Evolutionary conservation across 2,888 invertebrate species (phyloP), one percentile per base, ranked within the genome.

Genomic region (Kuschelorhynchus macadamiae): DNA sequence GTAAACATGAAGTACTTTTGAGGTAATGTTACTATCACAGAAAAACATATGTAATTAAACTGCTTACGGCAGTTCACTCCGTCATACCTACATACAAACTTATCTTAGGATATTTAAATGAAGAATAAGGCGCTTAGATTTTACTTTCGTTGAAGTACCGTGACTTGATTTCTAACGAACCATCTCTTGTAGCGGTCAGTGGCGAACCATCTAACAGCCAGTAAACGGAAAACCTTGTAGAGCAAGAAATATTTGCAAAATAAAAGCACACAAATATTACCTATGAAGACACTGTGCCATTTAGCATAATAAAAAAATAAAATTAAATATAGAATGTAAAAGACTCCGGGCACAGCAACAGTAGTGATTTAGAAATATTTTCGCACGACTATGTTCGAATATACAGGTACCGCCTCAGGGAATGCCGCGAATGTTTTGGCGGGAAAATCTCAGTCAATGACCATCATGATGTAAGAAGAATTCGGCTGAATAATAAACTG

Each of bases 81-180:
- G 14, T 41, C 36, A 44, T 20, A 41, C 44, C 5, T n/a, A 65
- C 21, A 33, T 9, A 62, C 42, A 11, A n/a, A n/a, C n/a, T 64
- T 67, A 72, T 72, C 67, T 70, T 68, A 64, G 67, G 69, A 67
- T 70, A 70, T 74, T 71, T 74, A 71, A 71, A 77, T 73, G 73
- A 71, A 68, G 64, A 70, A 73, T 67, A 69, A 73, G 68, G 71
- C 64, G 71, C 70, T 72, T 72, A 72, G 71, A 72, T 78, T 79
- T 79, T 77, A 79, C 78, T 79, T 79, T 79, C 78, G 72, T 78
- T 78, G 69, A 73, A 73, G 73, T 69, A 76, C 71, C 74, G 75
- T 77, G 74, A 68, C 74, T 75, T 72, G 75, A 71, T 46, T 70
- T 70, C 65, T 66, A 65, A 64, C 36, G 55, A 47, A 36, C 47